Conservation (phyloP, 2,113 vertebrate species). For the Dascyllus trimaculatus region DNA sequence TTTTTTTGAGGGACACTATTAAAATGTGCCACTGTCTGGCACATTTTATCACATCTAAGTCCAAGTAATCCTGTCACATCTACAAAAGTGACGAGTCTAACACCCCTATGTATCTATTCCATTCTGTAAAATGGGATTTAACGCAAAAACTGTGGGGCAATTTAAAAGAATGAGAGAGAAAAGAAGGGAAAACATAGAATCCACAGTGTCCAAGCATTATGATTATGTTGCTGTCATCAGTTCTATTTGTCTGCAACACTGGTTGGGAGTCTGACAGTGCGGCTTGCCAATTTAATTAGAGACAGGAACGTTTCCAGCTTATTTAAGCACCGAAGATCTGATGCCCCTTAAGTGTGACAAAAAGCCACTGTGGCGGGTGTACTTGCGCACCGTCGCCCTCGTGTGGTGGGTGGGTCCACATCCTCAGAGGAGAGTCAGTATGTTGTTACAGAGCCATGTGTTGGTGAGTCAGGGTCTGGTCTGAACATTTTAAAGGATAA, state of each 20-base stretch:
- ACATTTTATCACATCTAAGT: background rate
- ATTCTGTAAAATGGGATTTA: no score
- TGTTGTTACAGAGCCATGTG: no score
- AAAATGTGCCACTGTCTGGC: background rate
- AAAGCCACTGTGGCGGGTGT: background rate
- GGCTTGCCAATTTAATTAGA: background rate
- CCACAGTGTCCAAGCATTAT: background rate
- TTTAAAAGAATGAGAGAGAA: background rate
- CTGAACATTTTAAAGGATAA: background rate
- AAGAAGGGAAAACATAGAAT: no score
- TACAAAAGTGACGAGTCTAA: background rate
- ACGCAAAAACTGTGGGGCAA: background rate
- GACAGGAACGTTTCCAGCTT: slow-evolving; percentile 1
- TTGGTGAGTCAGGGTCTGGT: no score
- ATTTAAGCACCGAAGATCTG: background rate
- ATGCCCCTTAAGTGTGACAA: background rate
- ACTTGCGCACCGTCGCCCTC: slow-evolving; percentile 45
- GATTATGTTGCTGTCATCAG: background rate
- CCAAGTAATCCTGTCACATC: background rate
- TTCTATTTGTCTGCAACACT: background rate
- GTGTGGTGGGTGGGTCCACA: slow-evolving; percentile 28
- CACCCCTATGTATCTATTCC: background rate
- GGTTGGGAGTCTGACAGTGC: background rate
- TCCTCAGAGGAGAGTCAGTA: no score
- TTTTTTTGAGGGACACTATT: background rate